Conservation (phyloP, 2,888 invertebrate species). For the Nephrocerus scutellatus region DNA sequence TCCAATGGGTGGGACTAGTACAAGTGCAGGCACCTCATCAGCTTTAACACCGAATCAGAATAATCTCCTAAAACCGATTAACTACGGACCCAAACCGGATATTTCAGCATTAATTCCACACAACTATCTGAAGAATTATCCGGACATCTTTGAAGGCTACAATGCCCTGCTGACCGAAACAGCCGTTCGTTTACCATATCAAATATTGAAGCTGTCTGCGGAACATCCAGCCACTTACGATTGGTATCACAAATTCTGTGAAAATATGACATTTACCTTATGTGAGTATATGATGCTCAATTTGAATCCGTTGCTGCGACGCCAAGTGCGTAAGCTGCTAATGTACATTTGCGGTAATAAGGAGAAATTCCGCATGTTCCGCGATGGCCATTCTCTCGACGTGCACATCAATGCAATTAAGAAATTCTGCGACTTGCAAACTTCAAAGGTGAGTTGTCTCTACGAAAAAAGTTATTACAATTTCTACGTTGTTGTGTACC, state of each 20-base stretch:
- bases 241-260: constrained; percentile 62
- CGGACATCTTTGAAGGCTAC: constrained; percentile 90
- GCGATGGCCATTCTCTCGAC: constrained; percentile 88
- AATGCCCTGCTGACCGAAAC: constrained; percentile 93
- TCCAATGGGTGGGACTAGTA: no score
- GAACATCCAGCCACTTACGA: constrained; percentile 45
- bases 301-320: constrained; percentile 64
- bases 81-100: constrained; percentile 77
- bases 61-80: constrained; percentile 69
- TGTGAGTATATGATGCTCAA: constrained; percentile 92
- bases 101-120: constrained; percentile 92
- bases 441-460: constrained; percentile 36
- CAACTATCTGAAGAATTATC: constrained; percentile 86
- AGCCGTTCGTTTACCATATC: constrained; percentile 87
- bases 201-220: constrained; percentile 55
- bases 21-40: constrained; percentile 11
- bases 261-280: constrained; percentile 56
- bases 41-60: constrained; percentile 34
- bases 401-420: constrained; percentile 73
- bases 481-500: background rate
- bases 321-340: constrained; percentile 87
- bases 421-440: constrained; percentile 41
- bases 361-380: constrained; percentile 87
- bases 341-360: constrained; percentile 91
- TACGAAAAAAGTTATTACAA: background rate